Conservation (phyloP, 2,113 vertebrate genomes). For the Ochotona curzoniae region DNA sequence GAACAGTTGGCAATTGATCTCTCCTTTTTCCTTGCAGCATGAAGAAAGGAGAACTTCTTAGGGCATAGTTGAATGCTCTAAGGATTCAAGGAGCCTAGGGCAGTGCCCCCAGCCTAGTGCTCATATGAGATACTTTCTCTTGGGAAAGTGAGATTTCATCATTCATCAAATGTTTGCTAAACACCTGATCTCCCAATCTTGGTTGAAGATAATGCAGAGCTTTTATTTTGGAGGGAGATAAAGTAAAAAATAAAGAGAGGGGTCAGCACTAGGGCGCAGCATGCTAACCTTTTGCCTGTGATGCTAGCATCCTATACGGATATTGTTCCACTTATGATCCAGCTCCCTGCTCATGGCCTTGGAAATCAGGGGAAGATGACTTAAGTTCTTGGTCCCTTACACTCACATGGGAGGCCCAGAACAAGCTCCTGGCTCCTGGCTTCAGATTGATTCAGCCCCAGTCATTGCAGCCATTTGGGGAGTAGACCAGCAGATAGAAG, state of each 20-base stretch:
- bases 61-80: neutral
- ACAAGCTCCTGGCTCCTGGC: no score
- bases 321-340: no score
- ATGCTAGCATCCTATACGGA: no score
- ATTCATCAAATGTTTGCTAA: neutral
- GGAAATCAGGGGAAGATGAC: no score
- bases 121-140: neutral
- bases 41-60: neutral
- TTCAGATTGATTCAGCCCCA: no score
- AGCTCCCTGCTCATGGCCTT: no score
- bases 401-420: no score
- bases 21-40: neutral
- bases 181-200: neutral
- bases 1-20: neutral
- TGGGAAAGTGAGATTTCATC: neutral
- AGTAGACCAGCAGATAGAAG: no score
- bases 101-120: neutral
- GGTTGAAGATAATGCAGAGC: neutral
- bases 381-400: no score
- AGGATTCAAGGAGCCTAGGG: neutral
- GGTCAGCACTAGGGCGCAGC: no score
- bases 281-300: no score
- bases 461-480: no score
- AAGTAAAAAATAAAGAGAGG: neutral
- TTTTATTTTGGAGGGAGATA: neutral